Evolutionary conservation across 2,113 vertebrate species (phyloP).

Genomic region (Onychostoma macrolepis): DNA sequence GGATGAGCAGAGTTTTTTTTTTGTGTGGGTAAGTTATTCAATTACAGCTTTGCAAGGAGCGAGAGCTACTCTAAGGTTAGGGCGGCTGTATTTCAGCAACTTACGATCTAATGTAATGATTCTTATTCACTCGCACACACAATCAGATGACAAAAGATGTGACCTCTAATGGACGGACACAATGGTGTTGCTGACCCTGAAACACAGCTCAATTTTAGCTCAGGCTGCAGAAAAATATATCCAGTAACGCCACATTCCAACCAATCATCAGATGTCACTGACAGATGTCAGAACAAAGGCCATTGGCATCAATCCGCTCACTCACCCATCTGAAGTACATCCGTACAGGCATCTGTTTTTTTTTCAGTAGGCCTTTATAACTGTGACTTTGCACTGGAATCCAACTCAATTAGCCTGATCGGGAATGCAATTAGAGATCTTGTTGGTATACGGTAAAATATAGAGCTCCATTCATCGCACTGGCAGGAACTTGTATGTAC

Average conservation of each 20-base stretch:
- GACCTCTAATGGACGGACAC: slow-evolving; percentile 70
- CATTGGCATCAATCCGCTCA: slow-evolving; percentile 62
- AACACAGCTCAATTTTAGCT: slow-evolving; percentile 65
- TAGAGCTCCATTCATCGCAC: slow-evolving; percentile 49
- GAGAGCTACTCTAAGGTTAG: slow-evolving; percentile 64
- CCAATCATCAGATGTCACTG: slow-evolving; percentile 64
- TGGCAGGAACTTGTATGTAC: slow-evolving; percentile 66
- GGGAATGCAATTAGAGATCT: slow-evolving; percentile 60
- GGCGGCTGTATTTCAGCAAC: slow-evolving; percentile 35
- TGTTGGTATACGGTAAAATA: slow-evolving; percentile 61
- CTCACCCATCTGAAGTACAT: slow-evolving; percentile 61
- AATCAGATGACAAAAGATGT: slow-evolving; percentile 54
- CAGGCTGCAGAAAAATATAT: slow-evolving; percentile 57
- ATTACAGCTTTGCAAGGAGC: slow-evolving; percentile 70
- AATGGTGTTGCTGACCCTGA: slow-evolving; percentile 69
- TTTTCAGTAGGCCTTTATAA: slow-evolving; percentile 51
- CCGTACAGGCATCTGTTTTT: slow-evolving; percentile 62
- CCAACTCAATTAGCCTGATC: slow-evolving; percentile 54
- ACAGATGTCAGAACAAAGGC: slow-evolving; percentile 76
- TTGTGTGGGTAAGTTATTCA: slow-evolving; percentile 73
- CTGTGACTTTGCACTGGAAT: slow-evolving; percentile 47
- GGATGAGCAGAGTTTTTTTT: slow-evolving; percentile 69
- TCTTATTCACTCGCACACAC: slow-evolving; percentile 43
- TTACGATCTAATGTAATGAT: slow-evolving; percentile 44
- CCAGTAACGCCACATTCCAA: slow-evolving; percentile 64